phyloP scores from a whole-genome alignment of 2,113 vertebrate species.

The Nothoprocta perdicaria region DNA sequence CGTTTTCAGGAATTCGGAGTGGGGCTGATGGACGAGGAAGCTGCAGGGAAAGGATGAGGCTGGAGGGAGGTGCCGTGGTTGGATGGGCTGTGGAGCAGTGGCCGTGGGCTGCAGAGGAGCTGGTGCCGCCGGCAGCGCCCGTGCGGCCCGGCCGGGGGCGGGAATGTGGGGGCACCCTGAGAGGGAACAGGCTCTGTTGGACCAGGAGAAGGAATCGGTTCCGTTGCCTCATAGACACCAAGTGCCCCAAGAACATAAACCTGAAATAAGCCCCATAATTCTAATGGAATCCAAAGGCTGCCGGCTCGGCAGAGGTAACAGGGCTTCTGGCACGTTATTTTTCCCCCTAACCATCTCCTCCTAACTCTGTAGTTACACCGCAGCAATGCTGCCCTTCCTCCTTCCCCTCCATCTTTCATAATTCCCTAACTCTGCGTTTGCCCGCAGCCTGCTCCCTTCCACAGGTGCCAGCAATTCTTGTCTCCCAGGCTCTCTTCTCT shows the following conservation, averaged over 20 bases:
- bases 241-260: not conserved
- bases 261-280: not conserved
- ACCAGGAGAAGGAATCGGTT: not conserved
- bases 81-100: not conserved
- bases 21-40: not conserved
- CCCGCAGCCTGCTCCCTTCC: not conserved
- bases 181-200: not conserved
- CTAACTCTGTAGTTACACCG: not conserved
- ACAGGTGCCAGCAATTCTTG: slow-evolving; percentile 24
- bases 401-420: not conserved
- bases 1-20: not conserved
- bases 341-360: not conserved
- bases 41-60: not conserved
- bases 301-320: not conserved
- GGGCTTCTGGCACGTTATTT: not conserved
- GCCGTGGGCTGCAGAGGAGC: not conserved
- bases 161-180: not conserved
- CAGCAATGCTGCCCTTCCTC: not conserved
- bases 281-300: not conserved
- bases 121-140: too few species aligned
- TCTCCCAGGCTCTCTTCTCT: not conserved
- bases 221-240: not conserved
- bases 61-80: not conserved
- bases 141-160: too few species aligned
- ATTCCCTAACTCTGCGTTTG: not conserved